Evolutionary conservation across 2,888 invertebrate species (phyloP), one percentile per base, ranked within the genome.

Genomic region (Leucophenga montana): DNA sequence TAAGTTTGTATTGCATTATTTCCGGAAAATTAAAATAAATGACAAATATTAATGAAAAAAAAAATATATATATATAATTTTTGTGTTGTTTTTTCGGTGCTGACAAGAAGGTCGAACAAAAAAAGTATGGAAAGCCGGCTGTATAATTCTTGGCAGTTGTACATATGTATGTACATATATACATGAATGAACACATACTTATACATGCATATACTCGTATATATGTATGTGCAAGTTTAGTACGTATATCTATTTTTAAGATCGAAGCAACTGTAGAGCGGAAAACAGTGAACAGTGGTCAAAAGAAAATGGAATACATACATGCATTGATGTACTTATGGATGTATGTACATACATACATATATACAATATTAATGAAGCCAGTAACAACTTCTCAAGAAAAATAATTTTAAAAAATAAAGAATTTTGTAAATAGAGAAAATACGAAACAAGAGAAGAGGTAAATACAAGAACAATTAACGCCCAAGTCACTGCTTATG

Each of bases 161-260:
- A 31, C 57, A 50, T 27, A 48, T 39, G 59, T 9, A 71, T 67
- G 74, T 31, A 57, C 39, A 31, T 22, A 31, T 5, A 16, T n/a
- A 27, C 9, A 0, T 57, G 13, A 20, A 18, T 57, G n/a, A n/a
- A n/a, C n/a, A n/a, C n/a, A 20, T 8, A 18, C 14, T 22, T 22
- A 27, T 22, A 13, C 22, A 9, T 20, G 31, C 16, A 39, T 39
- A 39, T 11, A n/a, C n/a, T n/a, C n/a, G n/a, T n/a, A 39, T 39
- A 8, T 39, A 8, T 39, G 27, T 27, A 27, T 27, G 27, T 27
- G 4, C 27, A 27, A 3, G 27, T 27, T 27, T 27, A 27, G 16
- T 16, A 54, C 27, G 33, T 16, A 13, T 59, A 59, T 27, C 59
- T 59, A 59, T 59, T 59, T 59, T 20, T 59, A 59, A 59, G 33